Evolutionary conservation across 2,888 invertebrate genomes (phyloP), one percentile per base, ranked within the genome.

Genomic region (Loripinus fragilis): DNA sequence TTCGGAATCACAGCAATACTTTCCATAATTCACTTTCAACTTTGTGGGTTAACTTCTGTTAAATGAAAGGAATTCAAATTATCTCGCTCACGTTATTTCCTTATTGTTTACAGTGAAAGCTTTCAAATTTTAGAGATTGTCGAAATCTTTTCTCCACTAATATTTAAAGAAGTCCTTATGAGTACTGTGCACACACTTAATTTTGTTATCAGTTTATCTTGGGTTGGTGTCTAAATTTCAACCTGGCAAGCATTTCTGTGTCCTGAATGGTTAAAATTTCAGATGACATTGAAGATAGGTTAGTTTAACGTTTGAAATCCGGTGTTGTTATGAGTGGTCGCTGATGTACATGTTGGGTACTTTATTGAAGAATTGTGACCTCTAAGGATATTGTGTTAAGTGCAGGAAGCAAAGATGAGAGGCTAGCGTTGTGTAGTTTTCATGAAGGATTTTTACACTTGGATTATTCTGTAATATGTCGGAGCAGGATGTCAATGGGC

Each of bases 181-280:
- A 38, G 7, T 38, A 60, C 60, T 60, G 33, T 60, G 52, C n/a
- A 20, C 55, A 55, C 33, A 60, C 60, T 60, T 60, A 60, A 60
- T 60, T 60, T 33, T 60, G 60, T 60, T 60, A 60, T 60, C 60
- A n/a, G 33, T 60, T 60, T 60, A 60, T 60, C 60, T 60, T 1
- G 15, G 23, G n/a, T 38, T 38, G 5, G 60, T 60, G 33, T 30
- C 23, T 60, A 60, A 60, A 33, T 60, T 60, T 60, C 60, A 60
- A 60, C 60, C 60, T 33, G 8, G 30, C 10, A 7, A 28, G 15
- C 3, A 7, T 55, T 55, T 55, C 55, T 2, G 23, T 60, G 60
- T 60, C 60, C 60, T 60, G 28, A 60, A 33, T 60, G 60, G 60
- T 33, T 60, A 60, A 60, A 23, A 33, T 60, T 60, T 60, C 33